Evolutionary conservation across 1,140 invertebrate genomes (phyloP), one percentile per base, ranked within the genome.

Genomic region (Megalopta genalis): DNA sequence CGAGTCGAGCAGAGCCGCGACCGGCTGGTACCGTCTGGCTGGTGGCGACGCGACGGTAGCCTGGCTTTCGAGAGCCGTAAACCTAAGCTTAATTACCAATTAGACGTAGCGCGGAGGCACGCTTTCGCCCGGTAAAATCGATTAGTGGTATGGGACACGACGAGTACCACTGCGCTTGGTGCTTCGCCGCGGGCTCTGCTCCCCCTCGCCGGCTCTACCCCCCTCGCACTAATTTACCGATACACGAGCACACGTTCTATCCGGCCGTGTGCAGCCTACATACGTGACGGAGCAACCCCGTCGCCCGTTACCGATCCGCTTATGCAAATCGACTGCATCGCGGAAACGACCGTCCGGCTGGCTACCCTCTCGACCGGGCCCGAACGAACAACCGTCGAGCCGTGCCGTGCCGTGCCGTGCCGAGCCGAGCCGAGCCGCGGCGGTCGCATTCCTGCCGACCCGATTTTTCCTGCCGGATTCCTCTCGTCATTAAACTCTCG

Each of bases 61-160:
- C 62, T 75, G 67, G 66, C 83, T 84, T 82, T 80, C 80, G 68
- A 83, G 77, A 73, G 84, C 81, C 88, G 89, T 91, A 92, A 92
- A 92, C 76, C 86, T 87, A 87, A 88, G 88, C 89, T 91, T 93
- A 92, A 92, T 93, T 93, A 93, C 90, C 91, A 92, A 93, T 92
- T 93, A 92, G 90, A 92, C 89, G 89, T 91, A 87, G 87, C 87
- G 88, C 88, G 79, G 83, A 90, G 90, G 88, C 91, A 92, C 88
- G 89, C 90, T 92, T 91, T 90, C 82, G 88, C 85, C 85, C 86
- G 86, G 85, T 88, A 88, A 83, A 90, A 92, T 91, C 89, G 91
- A 91, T 91, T 92, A 90, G 88, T 83, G 87, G 86, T 81, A 88
- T 88, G 87, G 84, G 89, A 90, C 88, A 90, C 88, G 88, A 83